Percentiles rank a stretch among this genome's conserved stretches.
Conservation (phyloP, 2,888 invertebrate genomes). For the Conomelus anceps region DNA sequence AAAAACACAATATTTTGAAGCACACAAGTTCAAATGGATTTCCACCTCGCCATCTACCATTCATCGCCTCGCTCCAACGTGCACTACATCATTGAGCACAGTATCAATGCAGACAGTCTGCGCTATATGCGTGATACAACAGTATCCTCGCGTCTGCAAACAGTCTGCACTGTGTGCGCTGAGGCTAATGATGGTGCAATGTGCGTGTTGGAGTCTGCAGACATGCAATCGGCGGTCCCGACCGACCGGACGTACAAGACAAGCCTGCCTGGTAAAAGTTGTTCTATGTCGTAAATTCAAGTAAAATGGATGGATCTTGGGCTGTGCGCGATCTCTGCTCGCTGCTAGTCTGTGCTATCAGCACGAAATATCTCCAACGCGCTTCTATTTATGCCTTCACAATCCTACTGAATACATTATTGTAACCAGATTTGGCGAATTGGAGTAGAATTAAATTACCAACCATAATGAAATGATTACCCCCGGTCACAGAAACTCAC, state of each 20-base stretch:
- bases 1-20: no score
- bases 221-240: neutral
- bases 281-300: neutral
- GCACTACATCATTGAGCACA: neutral
- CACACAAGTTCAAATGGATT: no score
- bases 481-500: no score
- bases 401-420: neutral
- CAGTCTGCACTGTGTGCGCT: neutral
- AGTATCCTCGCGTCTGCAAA: neutral
- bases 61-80: no score
- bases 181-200: neutral
- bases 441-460: no score
- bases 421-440: no score
- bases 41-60: no score
- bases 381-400: neutral
- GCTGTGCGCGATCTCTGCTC: no score
- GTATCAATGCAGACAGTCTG: neutral
- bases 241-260: neutral
- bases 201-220: neutral
- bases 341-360: neutral
- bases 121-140: no score
- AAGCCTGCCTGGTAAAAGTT: neutral
- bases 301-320: neutral
- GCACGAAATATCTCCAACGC: neutral
- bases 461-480: no score